Evolutionary conservation across 2,113 vertebrate genomes (phyloP).

Genomic region (Bothrops jararaca): DNA sequence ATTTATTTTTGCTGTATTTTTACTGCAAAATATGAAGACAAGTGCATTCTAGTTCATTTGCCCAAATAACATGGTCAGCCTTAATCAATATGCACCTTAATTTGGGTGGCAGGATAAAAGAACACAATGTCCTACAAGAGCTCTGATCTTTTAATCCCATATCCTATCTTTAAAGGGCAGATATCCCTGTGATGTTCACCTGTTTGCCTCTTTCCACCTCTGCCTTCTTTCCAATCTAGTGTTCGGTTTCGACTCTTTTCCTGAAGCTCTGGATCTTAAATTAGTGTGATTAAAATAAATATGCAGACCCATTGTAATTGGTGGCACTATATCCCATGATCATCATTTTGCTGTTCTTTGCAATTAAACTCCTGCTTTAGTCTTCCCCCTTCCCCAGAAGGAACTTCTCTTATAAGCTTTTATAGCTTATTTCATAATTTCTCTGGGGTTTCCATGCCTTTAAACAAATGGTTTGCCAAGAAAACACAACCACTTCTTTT

Average conservation of each 20-base stretch:
- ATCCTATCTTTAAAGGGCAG: neutral
- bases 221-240: neutral
- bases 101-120: neutral
- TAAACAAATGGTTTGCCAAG: neutral
- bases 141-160: neutral
- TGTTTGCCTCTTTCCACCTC: neutral
- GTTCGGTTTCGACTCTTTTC: neutral
- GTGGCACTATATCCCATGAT: constrained; percentile 7
- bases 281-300: neutral
- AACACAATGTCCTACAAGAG: neutral
- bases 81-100: neutral
- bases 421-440: neutral
- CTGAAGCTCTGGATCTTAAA: neutral
- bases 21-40: neutral
- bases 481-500: neutral
- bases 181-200: neutral
- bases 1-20: neutral
- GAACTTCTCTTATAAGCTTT: neutral
- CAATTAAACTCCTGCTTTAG: neutral
- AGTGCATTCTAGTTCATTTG: neutral
- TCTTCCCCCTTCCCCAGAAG: neutral
- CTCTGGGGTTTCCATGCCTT: neutral
- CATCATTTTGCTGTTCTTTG: neutral
- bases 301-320: neutral
- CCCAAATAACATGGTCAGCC: neutral